Conservation (phyloP, 2,888 invertebrate genomes). For the Eubasilissa splendida region DNA sequence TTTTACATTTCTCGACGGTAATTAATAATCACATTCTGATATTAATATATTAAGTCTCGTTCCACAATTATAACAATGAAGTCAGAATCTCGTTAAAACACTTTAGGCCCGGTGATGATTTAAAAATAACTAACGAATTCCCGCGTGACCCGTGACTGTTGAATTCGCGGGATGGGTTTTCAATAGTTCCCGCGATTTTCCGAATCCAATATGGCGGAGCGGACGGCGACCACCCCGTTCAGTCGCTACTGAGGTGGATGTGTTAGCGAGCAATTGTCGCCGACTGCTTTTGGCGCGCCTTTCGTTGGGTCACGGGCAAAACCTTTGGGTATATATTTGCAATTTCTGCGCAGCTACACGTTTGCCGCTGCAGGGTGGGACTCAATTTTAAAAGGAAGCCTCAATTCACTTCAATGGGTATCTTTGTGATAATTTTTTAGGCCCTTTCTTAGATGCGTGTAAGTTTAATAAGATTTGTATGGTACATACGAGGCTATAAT, state of each 20-base stretch:
- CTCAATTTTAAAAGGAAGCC: not conserved
- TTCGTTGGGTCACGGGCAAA: constrained; percentile 56
- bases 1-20: too few species aligned
- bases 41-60: too few species aligned
- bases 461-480: too few species aligned
- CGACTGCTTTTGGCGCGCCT: constrained; percentile 44
- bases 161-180: constrained; percentile 21
- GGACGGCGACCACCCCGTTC: constrained; percentile 35
- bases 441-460: too few species aligned
- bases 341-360: constrained; percentile 53
- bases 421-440: too few species aligned
- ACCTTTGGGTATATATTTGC: constrained; percentile 50
- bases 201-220: constrained; percentile 35
- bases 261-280: constrained; percentile 41
- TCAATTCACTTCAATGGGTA: too few species aligned
- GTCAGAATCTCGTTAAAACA: not conserved
- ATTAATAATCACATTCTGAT: too few species aligned
- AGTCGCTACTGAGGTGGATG: constrained; percentile 40
- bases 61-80: too few species aligned
- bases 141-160: constrained; percentile 21
- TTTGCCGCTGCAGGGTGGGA: constrained; percentile 36
- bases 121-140: constrained; percentile 23
- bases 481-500: too few species aligned
- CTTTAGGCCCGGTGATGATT: too few species aligned
- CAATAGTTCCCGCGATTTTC: constrained; percentile 46